These are phyloP conservation scores for Cochlearius cochlearius DNA, from an alignment of 2,113 vertebrate species.

Conservation along the genomic window DNA sequence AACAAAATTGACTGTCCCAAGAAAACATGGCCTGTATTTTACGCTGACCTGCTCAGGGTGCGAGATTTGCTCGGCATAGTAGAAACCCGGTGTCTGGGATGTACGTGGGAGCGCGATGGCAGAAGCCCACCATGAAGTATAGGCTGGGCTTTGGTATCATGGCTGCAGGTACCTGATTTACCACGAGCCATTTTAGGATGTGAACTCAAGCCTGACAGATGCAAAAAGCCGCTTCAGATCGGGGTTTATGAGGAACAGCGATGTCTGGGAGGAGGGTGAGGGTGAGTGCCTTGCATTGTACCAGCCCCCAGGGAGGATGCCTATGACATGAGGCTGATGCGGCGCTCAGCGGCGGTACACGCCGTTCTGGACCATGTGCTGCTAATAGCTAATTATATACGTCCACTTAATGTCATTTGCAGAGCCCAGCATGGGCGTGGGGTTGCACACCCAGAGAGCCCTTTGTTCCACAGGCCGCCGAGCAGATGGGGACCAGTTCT, in stretches of 20 bases:
- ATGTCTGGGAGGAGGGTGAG: not conserved
- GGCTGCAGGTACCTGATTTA: not conserved
- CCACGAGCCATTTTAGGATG: accelerated
- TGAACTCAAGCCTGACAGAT: not conserved
- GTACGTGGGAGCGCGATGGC: accelerated
- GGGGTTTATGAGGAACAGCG: not conserved
- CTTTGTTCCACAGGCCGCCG: not conserved
- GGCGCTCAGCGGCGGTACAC: accelerated
- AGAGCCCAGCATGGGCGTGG: not conserved
- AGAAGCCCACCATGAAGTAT: not conserved
- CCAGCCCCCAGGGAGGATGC: constrained; percentile 17
- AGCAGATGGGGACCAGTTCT: not conserved
- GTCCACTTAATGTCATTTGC: constrained; percentile 34
- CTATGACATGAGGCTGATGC: not conserved
- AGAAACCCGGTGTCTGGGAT: not conserved
- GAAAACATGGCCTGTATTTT: not conserved
- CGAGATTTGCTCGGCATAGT: not conserved
- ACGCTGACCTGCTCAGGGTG: too few relatives aligned
- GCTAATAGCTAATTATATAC: not conserved
- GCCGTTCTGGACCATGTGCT: accelerated
- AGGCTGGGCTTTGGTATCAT: not conserved
- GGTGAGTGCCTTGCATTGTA: not conserved
- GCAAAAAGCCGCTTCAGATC: not conserved
- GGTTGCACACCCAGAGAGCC: not conserved
- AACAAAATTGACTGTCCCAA: not conserved